Percentiles rank a stretch among this genome's conserved stretches.
Evolutionary conservation across 2,888 invertebrate species (phyloP).

Genomic region (Corbicula japonica): DNA sequence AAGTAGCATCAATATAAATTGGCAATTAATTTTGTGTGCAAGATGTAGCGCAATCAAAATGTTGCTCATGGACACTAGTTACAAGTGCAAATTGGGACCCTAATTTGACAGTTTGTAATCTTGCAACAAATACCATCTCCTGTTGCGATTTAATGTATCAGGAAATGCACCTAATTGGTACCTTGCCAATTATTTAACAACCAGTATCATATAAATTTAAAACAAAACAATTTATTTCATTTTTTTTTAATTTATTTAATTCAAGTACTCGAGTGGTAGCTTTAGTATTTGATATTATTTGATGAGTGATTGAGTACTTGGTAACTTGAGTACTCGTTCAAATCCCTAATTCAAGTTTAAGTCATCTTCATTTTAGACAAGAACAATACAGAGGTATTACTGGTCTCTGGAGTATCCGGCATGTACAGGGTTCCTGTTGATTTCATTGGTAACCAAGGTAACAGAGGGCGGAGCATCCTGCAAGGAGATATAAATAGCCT

Average conservation of each 20-base stretch:
- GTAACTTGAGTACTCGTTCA: background rate
- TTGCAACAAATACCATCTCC: too few species aligned
- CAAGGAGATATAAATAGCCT: conserved; percentile 38
- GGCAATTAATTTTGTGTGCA: too few species aligned
- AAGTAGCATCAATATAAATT: too few species aligned
- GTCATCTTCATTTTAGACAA: conserved; percentile 11
- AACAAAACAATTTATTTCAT: too few species aligned
- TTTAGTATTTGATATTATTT: background rate
- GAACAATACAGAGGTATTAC: background rate
- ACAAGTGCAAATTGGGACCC: too few species aligned
- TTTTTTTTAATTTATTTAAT: too few species aligned
- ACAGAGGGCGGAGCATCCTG: conserved; percentile 11
- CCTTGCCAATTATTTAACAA: too few species aligned
- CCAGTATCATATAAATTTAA: background rate
- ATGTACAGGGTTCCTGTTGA: conserved; percentile 42
- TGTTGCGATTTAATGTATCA: too few species aligned
- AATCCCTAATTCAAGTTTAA: background rate
- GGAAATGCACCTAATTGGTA: too few species aligned
- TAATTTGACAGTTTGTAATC: too few species aligned
- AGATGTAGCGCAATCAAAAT: too few species aligned
- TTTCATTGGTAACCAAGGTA: conserved; percentile 40
- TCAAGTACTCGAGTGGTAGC: background rate
- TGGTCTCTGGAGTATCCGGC: conserved; percentile 44
- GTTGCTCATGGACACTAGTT: too few species aligned
- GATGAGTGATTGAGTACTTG: background rate